Base-by-base conservation (phyloP, 2,797 vertebrate genomes). In the Lerista edwardsae region DNA sequence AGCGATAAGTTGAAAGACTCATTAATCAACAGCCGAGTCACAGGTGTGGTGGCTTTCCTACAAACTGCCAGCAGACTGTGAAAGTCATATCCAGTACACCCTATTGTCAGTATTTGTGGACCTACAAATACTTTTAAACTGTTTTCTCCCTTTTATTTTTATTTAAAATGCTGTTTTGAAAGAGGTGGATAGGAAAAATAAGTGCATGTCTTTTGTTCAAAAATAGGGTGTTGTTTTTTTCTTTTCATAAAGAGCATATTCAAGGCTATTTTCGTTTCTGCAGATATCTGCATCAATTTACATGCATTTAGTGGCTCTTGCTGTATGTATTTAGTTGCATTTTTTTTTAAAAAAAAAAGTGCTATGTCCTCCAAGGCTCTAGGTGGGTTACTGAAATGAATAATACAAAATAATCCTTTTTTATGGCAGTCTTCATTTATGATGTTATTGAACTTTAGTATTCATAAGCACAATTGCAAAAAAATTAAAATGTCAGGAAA, bases 11-110 rank as follows among this genome's bases (percentile, higher is more conserved):
- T 98, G 97, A 98, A 97, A 98, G 98, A 97, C 97, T 98, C 98
- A 99, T 99, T 99, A 98, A 99, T 99, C 98, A 99, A 97, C 96
- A 92, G 87, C 94, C 92, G 97, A 98, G 97, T 97, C 97, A 97
- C 98, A 98, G 98, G 98, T 99, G 98, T 98, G 97, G 98, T 98
- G 96, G 95, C 96, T 98, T 98, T 97, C 96, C 97, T 97, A 96
- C 97, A 97, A 96, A 97, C 97, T 97, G 96, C 96, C 97, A 98
- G 95, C 97, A 97, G 97, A 98, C 98, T 99, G 98, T 99, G 98
- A 99, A 99, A 99, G 98, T 99, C 98, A 99, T 97, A 98, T 98
- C 97, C 95, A 97, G 96, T 97, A 97, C 95, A 96, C 94, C 94
- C 95, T 97, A 97, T 95, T 97, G 96, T 97, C 97, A 97, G 96